phyloP scores from a whole-genome alignment of 30 jellyfish, hydroid and myxozoan genomes.

The Cassiopea xamachana region DNA sequence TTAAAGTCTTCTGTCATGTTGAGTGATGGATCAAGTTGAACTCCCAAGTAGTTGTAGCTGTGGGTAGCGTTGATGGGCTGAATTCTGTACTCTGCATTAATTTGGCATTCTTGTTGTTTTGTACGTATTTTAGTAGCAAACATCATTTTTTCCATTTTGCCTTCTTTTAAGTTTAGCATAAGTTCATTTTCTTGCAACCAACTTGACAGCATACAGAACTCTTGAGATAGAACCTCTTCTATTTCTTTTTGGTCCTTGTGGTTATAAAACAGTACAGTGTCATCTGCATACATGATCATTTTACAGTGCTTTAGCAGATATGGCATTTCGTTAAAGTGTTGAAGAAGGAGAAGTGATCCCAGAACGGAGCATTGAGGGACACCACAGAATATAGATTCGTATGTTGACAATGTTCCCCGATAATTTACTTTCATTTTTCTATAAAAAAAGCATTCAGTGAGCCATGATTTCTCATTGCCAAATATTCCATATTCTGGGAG shows the following conservation, averaged over 20 bases:
- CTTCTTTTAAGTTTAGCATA: neutral
- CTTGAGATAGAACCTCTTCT: neutral
- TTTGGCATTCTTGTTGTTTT: neutral
- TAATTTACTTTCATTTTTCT: too few relatives aligned
- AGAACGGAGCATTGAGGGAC: slow-evolving; percentile 50
- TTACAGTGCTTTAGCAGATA: neutral
- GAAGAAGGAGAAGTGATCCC: slow-evolving; percentile 38
- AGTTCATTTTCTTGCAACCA: neutral
- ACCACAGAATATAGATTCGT: neutral
- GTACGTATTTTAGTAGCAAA: slow-evolving; percentile 19
- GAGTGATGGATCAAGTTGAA: neutral
- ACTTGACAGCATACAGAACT: neutral
- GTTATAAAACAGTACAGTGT: slow-evolving; percentile 6
- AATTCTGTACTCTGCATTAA: neutral
- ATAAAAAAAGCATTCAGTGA: too few relatives aligned
- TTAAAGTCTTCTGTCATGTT: slow-evolving; percentile 2
- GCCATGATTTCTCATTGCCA: too few relatives aligned
- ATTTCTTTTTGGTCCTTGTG: slow-evolving; percentile 1
- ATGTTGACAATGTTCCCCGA: slow-evolving; percentile 20
- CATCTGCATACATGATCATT: slow-evolving; percentile 32
- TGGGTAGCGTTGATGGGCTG: slow-evolving; percentile 1
- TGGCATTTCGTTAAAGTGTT: slow-evolving; percentile 19
- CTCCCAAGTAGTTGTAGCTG: slow-evolving; percentile 3
- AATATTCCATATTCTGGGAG: neutral
- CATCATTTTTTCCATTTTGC: slow-evolving; percentile 36